Percentiles rank a stretch among this genome's conserved stretches.
Evolutionary conservation across 2,888 invertebrate species (phyloP).

Genomic region (Leptopilina drosophilae): DNA sequence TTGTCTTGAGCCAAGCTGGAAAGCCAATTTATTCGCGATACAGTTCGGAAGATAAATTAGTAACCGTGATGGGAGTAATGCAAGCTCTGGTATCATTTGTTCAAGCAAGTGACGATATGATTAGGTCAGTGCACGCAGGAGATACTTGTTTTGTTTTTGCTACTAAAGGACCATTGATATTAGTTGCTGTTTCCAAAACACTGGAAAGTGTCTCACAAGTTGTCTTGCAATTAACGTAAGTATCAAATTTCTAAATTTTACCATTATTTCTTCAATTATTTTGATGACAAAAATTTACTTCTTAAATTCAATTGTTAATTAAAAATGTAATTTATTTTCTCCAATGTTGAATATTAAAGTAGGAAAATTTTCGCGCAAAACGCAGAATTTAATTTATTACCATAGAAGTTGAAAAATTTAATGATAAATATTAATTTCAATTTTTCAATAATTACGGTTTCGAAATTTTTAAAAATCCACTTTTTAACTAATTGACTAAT

Average conservation of each 20-base stretch:
- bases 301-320: no score
- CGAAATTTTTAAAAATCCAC: no score
- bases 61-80: conserved; percentile 95
- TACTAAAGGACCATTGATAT: conserved; percentile 92
- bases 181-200: conserved; percentile 91
- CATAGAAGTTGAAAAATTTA: no score
- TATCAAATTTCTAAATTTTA: conserved; percentile 57
- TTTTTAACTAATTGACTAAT: no score
- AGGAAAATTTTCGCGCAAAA: no score
- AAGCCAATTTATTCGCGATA: conserved; percentile 97
- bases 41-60: conserved; percentile 90
- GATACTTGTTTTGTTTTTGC: conserved; percentile 94
- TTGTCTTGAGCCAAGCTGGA: conserved; percentile 96
- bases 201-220: conserved; percentile 91
- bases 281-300: no score
- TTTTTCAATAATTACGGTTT: no score
- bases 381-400: no score
- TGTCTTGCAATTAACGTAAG: conserved; percentile 90
- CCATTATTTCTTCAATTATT: conserved; percentile 3
- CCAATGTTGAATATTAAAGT: no score
- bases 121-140: conserved; percentile 91
- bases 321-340: no score
- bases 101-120: conserved; percentile 89
- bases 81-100: conserved; percentile 95
- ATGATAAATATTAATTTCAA: no score